phyloP scores from a whole-genome alignment of 2,113 vertebrate species.

The Opisthocomus hoazin region DNA sequence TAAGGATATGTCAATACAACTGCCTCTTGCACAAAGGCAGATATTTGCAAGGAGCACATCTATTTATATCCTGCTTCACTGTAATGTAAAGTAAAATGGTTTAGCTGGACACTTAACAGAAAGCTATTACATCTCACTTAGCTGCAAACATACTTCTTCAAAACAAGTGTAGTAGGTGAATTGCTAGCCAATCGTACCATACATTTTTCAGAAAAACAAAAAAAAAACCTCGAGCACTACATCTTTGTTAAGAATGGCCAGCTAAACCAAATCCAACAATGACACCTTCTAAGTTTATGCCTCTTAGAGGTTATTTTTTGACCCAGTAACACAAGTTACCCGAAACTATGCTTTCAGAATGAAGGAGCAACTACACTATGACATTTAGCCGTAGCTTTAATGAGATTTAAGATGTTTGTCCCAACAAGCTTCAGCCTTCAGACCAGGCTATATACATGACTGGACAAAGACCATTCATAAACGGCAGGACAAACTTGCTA shows the following conservation, averaged over 20 bases:
- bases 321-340: background rate
- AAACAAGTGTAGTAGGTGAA: background rate
- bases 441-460: rapidly evolving
- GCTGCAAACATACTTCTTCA: background rate
- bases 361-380: background rate
- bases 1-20: background rate
- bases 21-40: background rate
- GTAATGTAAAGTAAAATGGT: background rate
- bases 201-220: background rate
- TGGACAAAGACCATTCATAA: background rate
- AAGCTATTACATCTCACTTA: background rate
- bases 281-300: background rate
- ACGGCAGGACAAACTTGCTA: background rate
- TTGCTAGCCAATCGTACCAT: background rate
- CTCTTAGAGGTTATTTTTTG: background rate
- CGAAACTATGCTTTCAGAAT: background rate
- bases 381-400: background rate
- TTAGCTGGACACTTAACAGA: background rate
- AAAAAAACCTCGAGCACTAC: background rate
- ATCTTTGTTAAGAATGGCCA: background rate
- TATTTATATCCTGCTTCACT: background rate
- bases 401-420: background rate
- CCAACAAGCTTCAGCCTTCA: background rate
- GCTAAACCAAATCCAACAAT: background rate
- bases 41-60: background rate